Base-by-base conservation (phyloP, 2,888 invertebrate genomes). In the Sminthurides aquaticus region DNA sequence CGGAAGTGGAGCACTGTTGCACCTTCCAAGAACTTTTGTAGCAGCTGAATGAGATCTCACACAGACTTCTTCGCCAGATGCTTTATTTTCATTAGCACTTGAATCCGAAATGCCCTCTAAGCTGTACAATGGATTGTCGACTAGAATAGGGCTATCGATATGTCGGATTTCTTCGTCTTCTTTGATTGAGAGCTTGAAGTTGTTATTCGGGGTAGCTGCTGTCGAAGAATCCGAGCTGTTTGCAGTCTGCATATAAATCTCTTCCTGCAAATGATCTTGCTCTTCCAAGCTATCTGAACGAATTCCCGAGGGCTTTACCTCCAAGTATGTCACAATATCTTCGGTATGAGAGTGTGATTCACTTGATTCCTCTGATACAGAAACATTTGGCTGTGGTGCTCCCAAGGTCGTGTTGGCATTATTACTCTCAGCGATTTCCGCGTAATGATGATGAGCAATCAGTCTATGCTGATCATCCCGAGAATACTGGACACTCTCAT, bases 101-200 rank as follows among this genome's bases (percentile, higher is more conserved):
- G 59, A 49, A n/a, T 67, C 64, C 20, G 59, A 58, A 18, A 54
- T 57, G 20, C 54, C 24, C 55, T 67, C 60, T 0, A 67, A 18
- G 22, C 68, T 67, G 49, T 74, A 74, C 29, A 74, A 25, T 1
- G 74, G 74, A 56, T 74, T 74, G 27, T 73, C 71, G 1, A 74
- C 72, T 11, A 69, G 58, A 11, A 57, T 29, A 1, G 69, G 67
- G 54, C 71, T 71, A 58, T 71, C 72, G 57, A 73, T 71, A 56
- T 71, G 71, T 3, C 71, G 69, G 58, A 74, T 74, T 66, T 71
- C 74, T 29, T 67, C 71, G 28, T 70, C 67, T 11, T 70, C 72
- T 29, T 61, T 66, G 2, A 49, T 34, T 2, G 29, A 29, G 2
- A 28, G 29, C 28, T 63, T 43, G 1, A 60, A 22, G 43, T 5